These are phyloP conservation scores for Palythoa grandis DNA, from an alignment of 92 coral and sea anemone species.

Conservation along the genomic window DNA sequence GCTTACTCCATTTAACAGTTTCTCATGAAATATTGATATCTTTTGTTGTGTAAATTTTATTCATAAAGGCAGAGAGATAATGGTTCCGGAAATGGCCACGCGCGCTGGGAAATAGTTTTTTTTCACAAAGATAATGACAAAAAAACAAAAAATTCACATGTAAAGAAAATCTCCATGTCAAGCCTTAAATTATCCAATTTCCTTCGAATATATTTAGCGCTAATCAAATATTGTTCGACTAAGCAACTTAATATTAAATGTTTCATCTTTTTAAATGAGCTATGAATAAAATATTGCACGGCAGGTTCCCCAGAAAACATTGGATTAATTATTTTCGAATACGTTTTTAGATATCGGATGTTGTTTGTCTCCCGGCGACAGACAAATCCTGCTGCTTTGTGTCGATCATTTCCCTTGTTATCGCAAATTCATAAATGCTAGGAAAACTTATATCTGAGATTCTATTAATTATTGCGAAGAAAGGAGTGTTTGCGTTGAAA, in stretches of 20 bases:
- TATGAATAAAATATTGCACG: constrained; percentile 43
- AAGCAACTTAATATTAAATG: constrained; percentile 44
- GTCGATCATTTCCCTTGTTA: constrained; percentile 33
- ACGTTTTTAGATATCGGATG: constrained; percentile 1
- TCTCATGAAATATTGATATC: constrained; percentile 81
- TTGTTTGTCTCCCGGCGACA: neutral
- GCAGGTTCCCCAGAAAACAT: constrained; percentile 30
- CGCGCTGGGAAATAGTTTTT: neutral
- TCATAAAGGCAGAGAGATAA: constrained; percentile 69
- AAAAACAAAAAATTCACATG: constrained; percentile 13
- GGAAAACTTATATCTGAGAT: constrained; percentile 42
- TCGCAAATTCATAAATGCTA: constrained; percentile 8
- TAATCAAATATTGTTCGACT: constrained; percentile 46
- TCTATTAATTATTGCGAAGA: constrained; percentile 41
- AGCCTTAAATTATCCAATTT: constrained; percentile 40
- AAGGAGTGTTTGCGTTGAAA: constrained; percentile 68
- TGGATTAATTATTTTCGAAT: constrained; percentile 11
- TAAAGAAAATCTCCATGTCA: constrained; percentile 24
- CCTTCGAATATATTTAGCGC: constrained; percentile 36
- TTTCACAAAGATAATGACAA: constrained; percentile 30
- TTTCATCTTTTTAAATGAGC: constrained; percentile 35
- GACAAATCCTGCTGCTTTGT: constrained; percentile 24
- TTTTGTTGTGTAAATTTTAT: constrained; percentile 89
- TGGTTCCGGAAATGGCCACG: constrained; percentile 72
- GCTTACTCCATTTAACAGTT: constrained; percentile 59